Percentiles rank a stretch among this genome's conserved stretches.
phyloP scores from a whole-genome alignment of 2,113 vertebrate genomes.

The Calidris pygmaea region DNA sequence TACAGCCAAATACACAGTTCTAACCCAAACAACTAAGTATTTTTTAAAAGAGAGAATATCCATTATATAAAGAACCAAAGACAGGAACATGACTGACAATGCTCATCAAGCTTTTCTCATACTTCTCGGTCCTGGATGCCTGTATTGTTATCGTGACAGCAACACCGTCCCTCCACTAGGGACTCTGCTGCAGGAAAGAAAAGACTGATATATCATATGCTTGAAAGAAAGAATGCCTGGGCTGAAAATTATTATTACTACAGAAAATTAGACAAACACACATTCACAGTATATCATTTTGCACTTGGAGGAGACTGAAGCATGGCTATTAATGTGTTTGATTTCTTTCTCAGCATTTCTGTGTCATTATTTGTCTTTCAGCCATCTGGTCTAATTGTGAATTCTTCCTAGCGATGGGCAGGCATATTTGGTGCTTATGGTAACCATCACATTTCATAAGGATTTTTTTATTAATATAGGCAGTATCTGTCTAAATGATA shows the following conservation, averaged over 20 bases:
- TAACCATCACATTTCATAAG: not conserved
- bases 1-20: not conserved
- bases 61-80: not conserved
- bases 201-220: not conserved
- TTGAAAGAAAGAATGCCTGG: not conserved
- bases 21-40: not conserved
- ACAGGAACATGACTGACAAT: not conserved
- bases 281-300: not conserved
- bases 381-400: not conserved
- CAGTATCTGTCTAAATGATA: not conserved
- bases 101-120: not conserved
- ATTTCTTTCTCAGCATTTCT: not conserved
- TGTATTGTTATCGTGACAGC: not conserved
- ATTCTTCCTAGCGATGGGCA: not conserved
- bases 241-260: conserved; percentile 1
- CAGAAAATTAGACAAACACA: not conserved
- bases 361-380: not conserved
- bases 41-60: not conserved
- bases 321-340: not conserved
- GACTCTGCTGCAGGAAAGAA: not conserved
- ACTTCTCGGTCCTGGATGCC: not conserved
- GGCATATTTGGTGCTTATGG: not conserved
- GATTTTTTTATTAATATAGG: not conserved
- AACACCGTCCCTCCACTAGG: not conserved
- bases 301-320: not conserved